A percentile compares a stretch with the other conserved stretches of the same genome.
Evolutionary conservation across 2,888 invertebrate species (phyloP).

Genomic region (Andrena praecox): DNA sequence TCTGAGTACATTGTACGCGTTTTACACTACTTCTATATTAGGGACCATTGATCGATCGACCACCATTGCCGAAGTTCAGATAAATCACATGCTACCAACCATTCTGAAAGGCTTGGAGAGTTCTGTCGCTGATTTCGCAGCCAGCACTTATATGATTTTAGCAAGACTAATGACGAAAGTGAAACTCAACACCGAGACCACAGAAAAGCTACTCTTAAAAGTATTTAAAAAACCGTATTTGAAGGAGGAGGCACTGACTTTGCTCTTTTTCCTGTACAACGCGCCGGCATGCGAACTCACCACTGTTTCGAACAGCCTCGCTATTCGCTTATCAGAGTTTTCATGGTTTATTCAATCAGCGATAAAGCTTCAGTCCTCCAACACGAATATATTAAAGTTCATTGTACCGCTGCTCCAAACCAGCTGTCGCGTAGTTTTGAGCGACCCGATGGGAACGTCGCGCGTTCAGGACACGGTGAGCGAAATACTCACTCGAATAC

Average conservation of each 20-base stretch:
- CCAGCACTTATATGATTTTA: conserved; percentile 91
- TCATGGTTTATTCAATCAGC: conserved; percentile 86
- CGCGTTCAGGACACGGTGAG: conserved; percentile 87
- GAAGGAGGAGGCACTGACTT: conserved; percentile 88
- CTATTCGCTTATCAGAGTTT: conserved; percentile 85
- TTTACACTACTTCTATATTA: conserved; percentile 91
- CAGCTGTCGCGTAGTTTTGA: conserved; percentile 86
- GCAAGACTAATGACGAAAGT: conserved; percentile 90
- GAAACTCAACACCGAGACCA: conserved; percentile 86
- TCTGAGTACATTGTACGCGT: conserved; percentile 91
- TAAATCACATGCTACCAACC: conserved; percentile 90
- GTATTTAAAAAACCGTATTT: conserved; percentile 87
- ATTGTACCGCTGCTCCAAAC: conserved; percentile 87
- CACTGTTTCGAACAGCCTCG: conserved; percentile 86
- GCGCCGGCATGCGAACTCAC: conserved; percentile 86
- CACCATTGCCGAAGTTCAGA: conserved; percentile 87
- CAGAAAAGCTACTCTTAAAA: conserved; percentile 88
- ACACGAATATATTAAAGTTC: conserved; percentile 87
- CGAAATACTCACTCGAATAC: conserved; percentile 87
- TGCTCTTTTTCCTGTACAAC: conserved; percentile 90
- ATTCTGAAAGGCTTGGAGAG: conserved; percentile 91
- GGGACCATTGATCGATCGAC: conserved; percentile 89
- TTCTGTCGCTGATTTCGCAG: conserved; percentile 89
- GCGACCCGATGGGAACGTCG: conserved; percentile 82
- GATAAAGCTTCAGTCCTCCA: conserved; percentile 86